Base-by-base conservation (phyloP, 2,797 vertebrate species). In the Hydrolagus colliei region DNA sequence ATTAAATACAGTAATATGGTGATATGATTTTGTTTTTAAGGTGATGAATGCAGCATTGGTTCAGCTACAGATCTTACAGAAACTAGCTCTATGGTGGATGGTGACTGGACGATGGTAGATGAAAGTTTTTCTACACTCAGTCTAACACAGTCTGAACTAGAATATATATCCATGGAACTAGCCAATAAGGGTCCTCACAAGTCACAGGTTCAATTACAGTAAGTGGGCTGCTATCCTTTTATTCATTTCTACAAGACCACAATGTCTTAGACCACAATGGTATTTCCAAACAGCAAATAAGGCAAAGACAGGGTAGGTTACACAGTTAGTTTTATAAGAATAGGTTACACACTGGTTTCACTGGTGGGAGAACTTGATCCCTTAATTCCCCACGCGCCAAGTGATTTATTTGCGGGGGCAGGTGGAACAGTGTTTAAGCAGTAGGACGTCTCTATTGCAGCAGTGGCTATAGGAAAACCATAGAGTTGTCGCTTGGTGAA, bases 61-160 rank as follows among this genome's bases (percentile, higher is more conserved):
- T 99, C 98, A 41, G 98, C 98, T 88, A 99, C 98, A 0, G 98
- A 99, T 91, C 89, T 99, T 89, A 99, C 98, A 0, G 98, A 99
- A 94, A 98, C 96, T 87, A 99, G 98, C 92, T 99, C 98, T 4
- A 91, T 99, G 95, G 95, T 98, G 90, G 98, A 99, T 12, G 97
- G 97, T 1, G 98, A 99, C 87, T 99, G 98, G 98, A 99, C 93
- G 0, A 93, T 99, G 95, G 96, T 99, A 1, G 98, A 98, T 72
- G 98, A 99, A 92, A 97, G 96, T 91, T 94, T 97, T 86, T 97
- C 97, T 86, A 95, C 95, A 1, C 91, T 97, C 87, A 96, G 96
- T 90, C 91, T 99, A 89, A 99, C 96, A 32, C 97, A 98, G 88
- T 96, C 96, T 6, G 97, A 99, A 90, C 90, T 99, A 87, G 97